Percentiles rank a stretch among this genome's conserved stretches.
These are phyloP conservation scores for Catamblyrhynchus diadema DNA, from an alignment of 2,797 vertebrate genomes.

Conservation along the genomic window DNA sequence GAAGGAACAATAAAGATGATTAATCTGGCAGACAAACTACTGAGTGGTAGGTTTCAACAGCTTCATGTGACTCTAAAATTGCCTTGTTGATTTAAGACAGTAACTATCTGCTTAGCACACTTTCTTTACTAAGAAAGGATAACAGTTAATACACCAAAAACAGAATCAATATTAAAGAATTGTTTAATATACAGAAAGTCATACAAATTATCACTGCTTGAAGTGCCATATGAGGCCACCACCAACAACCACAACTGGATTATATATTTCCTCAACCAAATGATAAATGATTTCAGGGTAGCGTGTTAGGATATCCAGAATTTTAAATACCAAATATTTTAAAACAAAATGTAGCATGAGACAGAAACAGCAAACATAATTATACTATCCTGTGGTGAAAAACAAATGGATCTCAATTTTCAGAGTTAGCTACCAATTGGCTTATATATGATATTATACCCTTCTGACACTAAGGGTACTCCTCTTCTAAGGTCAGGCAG, in stretches of 20 bases:
- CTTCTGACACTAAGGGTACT: background rate
- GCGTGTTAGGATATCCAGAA: constrained; percentile 6
- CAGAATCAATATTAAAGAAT: constrained; percentile 48
- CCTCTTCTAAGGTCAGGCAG: background rate
- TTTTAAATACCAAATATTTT: constrained; percentile 34
- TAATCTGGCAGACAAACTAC: constrained; percentile 47
- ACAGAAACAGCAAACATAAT: constrained; percentile 16
- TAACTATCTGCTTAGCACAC: constrained; percentile 22
- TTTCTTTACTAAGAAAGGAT: constrained; percentile 37
- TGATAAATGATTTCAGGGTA: constrained; percentile 34
- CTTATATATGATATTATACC: background rate
- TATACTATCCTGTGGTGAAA: background rate
- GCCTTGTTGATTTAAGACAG: constrained; percentile 20
- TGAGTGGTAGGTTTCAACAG: constrained; percentile 39
- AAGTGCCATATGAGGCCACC: constrained; percentile 5
- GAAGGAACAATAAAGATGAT: constrained; percentile 56
- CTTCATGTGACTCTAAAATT: constrained; percentile 23
- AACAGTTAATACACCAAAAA: constrained; percentile 67
- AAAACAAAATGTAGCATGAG: constrained; percentile 8
- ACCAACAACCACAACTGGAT: background rate
- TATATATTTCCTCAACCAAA: constrained; percentile 39
- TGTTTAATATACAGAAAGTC: constrained; percentile 56
- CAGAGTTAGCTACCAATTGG: background rate
- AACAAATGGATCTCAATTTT: constrained; percentile 10
- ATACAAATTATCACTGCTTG: constrained; percentile 57